These are phyloP conservation scores for Tenthredo amoena DNA, from an alignment of 2,888 invertebrate species.

Conservation along the genomic window DNA sequence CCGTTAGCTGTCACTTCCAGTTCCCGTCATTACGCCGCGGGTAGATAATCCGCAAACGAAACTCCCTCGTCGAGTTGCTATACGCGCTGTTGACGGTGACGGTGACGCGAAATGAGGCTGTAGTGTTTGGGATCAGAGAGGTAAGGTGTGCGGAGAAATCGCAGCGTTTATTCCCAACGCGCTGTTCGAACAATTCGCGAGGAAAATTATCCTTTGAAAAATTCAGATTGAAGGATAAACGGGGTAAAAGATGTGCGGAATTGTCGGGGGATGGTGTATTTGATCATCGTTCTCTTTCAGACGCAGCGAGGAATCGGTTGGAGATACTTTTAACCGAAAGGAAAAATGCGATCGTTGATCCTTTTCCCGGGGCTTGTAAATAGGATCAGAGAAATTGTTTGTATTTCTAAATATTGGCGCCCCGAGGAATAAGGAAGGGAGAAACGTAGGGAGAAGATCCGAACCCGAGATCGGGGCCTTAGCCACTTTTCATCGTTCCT, in stretches of 20 bases:
- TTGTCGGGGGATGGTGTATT: not conserved
- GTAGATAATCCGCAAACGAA: slow-evolving; percentile 52
- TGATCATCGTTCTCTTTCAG: not conserved
- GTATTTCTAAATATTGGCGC: slow-evolving; percentile 62
- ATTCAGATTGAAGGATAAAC: not conserved
- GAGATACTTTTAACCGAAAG: slow-evolving; percentile 7
- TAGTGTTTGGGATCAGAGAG: not conserved
- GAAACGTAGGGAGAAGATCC: slow-evolving; percentile 47
- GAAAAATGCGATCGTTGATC: slow-evolving; percentile 6
- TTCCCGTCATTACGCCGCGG: slow-evolving; percentile 59
- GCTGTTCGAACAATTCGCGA: not conserved
- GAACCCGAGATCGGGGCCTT: slow-evolving; percentile 18
- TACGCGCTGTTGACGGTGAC: not conserved
- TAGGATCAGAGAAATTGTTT: slow-evolving; percentile 61
- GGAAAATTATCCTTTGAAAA: not conserved
- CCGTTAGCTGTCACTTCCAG: slow-evolving; percentile 63
- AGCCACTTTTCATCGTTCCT: slow-evolving; percentile 61
- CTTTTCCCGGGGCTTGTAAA: slow-evolving; percentile 49
- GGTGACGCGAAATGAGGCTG: not conserved
- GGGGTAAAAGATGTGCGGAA: not conserved
- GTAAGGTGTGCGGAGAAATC: not conserved
- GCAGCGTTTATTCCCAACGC: not conserved
- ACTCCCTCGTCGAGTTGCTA: slow-evolving; percentile 7
- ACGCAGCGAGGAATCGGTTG: not conserved
- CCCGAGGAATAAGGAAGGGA: not conserved